A percentile compares a stretch with the other conserved stretches of the same genome.
These are phyloP conservation scores for Aphidius ervi DNA, from an alignment of 1,140 invertebrate species.

Conservation along the genomic window DNA sequence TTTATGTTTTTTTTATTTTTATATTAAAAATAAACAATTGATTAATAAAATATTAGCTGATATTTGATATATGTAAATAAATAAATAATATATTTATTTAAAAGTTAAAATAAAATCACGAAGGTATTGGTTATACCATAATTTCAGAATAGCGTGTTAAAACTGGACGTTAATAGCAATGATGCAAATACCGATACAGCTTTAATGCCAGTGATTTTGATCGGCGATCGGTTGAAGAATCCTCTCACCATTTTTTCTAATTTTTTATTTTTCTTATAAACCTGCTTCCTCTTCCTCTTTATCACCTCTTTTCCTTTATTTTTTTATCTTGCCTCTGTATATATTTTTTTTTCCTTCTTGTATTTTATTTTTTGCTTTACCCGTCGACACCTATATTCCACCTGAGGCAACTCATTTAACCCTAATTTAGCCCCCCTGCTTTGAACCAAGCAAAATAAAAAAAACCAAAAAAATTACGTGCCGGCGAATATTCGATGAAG, in stretches of 20 bases:
- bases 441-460: neutral
- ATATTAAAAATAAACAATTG: too few species aligned
- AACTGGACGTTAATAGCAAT: slow-evolving; percentile 41
- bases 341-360: too few species aligned
- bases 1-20: too few species aligned
- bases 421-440: slow-evolving; percentile 16
- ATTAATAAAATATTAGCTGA: too few species aligned
- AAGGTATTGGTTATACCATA: slow-evolving; percentile 40
- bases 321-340: neutral
- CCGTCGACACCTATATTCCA: too few species aligned
- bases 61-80: too few species aligned
- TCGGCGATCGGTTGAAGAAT: slow-evolving; percentile 25
- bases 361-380: too few species aligned
- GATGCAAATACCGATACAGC: slow-evolving; percentile 47
- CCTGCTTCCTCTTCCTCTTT: neutral
- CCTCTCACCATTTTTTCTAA: neutral
- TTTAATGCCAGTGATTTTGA: slow-evolving; percentile 40
- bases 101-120: slow-evolving; percentile 34
- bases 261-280: slow-evolving; percentile 4
- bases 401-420: neutral
- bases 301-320: slow-evolving; percentile 1
- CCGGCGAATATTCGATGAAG: slow-evolving; percentile 11
- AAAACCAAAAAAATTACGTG: slow-evolving; percentile 10
- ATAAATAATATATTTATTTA: too few species aligned
- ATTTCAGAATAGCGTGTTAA: slow-evolving; percentile 46